These are phyloP conservation scores for Callipepla californica DNA, from an alignment of 2,113 vertebrate species.

Conservation along the genomic window DNA sequence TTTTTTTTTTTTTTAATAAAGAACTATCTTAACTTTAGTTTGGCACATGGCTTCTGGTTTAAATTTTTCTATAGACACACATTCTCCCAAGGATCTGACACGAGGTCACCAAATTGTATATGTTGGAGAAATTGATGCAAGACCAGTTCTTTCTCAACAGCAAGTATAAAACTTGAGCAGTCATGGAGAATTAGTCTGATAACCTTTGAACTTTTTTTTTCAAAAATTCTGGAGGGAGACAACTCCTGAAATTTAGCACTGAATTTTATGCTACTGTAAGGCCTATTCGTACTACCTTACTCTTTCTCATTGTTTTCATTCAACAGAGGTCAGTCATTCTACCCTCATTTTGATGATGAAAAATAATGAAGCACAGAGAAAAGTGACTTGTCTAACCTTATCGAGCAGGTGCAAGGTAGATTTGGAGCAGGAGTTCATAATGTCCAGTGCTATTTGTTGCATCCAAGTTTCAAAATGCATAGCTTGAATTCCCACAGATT, in stretches of 20 bases:
- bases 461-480: not conserved
- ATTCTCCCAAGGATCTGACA: not conserved
- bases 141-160: not conserved
- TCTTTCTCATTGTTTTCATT: not conserved
- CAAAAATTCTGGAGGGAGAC: not conserved
- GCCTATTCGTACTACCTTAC: not conserved
- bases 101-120: not conserved
- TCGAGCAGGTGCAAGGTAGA: not conserved
- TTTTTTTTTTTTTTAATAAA: not conserved
- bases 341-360: not conserved
- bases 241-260: not conserved
- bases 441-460: not conserved
- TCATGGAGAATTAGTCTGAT: not conserved
- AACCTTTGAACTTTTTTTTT: not conserved
- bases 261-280: not conserved
- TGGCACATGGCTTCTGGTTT: not conserved
- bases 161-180: not conserved
- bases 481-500: not conserved
- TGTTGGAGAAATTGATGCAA: not conserved
- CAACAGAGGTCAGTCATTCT: conserved; percentile 12
- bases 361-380: conserved; percentile 38
- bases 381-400: not conserved
- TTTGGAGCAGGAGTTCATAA: not conserved
- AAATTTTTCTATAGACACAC: not conserved
- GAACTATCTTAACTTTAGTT: not conserved